A percentile compares a stretch with the other conserved stretches of the same genome.
phyloP scores from a whole-genome alignment of 2,113 vertebrate genomes.

The Columbina picui region DNA sequence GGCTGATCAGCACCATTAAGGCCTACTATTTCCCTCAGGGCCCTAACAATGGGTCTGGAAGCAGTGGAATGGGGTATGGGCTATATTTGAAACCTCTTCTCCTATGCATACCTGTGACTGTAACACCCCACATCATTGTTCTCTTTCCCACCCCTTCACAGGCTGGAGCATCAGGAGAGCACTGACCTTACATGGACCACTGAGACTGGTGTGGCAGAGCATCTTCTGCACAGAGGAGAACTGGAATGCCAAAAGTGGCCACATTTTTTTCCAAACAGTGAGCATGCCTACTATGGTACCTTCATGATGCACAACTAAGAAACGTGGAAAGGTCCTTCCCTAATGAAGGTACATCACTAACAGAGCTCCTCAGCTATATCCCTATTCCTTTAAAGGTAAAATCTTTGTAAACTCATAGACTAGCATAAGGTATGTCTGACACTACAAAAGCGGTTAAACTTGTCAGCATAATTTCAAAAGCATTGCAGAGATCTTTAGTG shows the following conservation, averaged over 20 bases:
- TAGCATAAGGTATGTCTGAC: conserved; percentile 17
- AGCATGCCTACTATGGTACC: neutral
- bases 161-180: neutral
- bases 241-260: neutral
- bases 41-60: neutral
- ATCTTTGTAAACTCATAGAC: neutral
- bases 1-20: neutral
- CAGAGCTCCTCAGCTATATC: neutral
- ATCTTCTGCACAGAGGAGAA: neutral
- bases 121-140: neutral
- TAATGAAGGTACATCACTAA: neutral
- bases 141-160: neutral
- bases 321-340: neutral
- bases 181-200: neutral
- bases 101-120: neutral
- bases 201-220: neutral
- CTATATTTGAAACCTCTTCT: neutral
- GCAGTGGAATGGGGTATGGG: neutral
- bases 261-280: neutral
- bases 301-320: neutral
- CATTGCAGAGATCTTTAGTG: neutral
- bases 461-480: conserved; percentile 6
- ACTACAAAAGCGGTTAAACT: neutral
- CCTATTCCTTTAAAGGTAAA: neutral
- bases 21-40: neutral